Evolutionary conservation across 2,797 vertebrate species (phyloP).

Genomic region (Siniperca undulata): DNA sequence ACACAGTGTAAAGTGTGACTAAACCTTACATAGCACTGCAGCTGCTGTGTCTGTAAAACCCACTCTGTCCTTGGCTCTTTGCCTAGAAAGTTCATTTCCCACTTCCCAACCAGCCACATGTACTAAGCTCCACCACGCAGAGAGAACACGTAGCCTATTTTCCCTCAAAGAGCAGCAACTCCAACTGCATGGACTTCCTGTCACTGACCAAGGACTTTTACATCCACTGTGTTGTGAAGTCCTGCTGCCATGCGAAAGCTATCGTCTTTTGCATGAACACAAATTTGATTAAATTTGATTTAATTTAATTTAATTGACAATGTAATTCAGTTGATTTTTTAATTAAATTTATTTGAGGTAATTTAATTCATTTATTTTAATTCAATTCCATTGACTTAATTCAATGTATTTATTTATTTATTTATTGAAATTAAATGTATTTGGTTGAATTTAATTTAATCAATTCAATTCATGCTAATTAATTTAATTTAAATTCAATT

Average conservation of each 20-base stretch:
- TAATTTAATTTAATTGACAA: too few relatives aligned
- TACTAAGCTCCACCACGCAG: conserved; percentile 68
- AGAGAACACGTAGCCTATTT: conserved; percentile 54
- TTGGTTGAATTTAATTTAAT: too few relatives aligned
- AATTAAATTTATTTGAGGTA: too few relatives aligned
- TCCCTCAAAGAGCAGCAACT: conserved; percentile 53
- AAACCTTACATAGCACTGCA: conserved; percentile 36
- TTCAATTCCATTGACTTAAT: too few relatives aligned
- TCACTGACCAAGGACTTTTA: conserved; percentile 31
- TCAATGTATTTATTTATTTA: too few relatives aligned
- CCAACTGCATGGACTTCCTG: conserved; percentile 30
- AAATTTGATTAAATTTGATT: conserved; percentile 20
- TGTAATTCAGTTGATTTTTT: too few relatives aligned
- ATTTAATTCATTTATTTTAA: too few relatives aligned
- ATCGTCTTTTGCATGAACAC: conserved; percentile 66
- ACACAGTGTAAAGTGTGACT: conserved; percentile 27
- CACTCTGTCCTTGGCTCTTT: conserved; percentile 63
- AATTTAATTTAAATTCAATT: too few relatives aligned
- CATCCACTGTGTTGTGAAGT: conserved; percentile 28
- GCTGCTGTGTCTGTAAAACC: conserved; percentile 80
- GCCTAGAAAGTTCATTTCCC: conserved; percentile 80
- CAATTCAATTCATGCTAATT: too few relatives aligned
- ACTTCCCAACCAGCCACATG: conserved; percentile 81
- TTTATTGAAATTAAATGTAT: too few relatives aligned
- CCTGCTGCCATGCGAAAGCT: conserved; percentile 54